These are phyloP conservation scores for Drosophila affinis DNA, from an alignment of 2,888 invertebrate genomes.

Conservation along the genomic window DNA sequence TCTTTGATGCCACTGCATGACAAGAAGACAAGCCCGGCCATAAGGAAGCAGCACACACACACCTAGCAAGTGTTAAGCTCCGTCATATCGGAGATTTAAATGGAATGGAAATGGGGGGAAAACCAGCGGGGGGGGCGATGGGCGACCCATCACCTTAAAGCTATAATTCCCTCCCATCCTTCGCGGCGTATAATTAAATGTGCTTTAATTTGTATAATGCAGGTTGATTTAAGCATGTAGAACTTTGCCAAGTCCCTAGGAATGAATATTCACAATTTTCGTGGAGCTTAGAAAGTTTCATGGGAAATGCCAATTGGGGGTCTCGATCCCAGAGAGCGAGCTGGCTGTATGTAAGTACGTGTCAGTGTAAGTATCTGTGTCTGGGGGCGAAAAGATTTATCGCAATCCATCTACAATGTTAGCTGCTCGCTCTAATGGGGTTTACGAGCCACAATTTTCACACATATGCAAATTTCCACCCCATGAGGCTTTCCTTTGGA, in stretches of 20 bases:
- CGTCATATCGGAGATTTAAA: constrained; percentile 42
- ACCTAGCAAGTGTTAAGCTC: constrained; percentile 17
- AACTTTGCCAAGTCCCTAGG: constrained; percentile 33
- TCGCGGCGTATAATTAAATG: constrained; percentile 38
- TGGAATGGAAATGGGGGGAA: constrained; percentile 7
- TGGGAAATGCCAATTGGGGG: constrained; percentile 58
- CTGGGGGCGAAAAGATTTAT: constrained; percentile 53
- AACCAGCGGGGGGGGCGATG: not conserved
- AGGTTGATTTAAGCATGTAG: constrained; percentile 54
- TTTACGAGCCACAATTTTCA: constrained; percentile 42
- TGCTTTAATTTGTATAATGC: constrained; percentile 63
- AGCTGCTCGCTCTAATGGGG: constrained; percentile 26
- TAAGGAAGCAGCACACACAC: not conserved
- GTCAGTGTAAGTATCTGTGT: constrained; percentile 11
- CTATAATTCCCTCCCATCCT: constrained; percentile 24
- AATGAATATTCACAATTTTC: constrained; percentile 66
- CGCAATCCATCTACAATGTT: constrained; percentile 47
- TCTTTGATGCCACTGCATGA: constrained; percentile 69
- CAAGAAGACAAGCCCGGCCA: constrained; percentile 23
- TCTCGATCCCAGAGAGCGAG: constrained; percentile 30
- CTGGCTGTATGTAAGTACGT: too few relatives aligned
- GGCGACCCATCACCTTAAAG: constrained; percentile 41
- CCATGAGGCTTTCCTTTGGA: constrained; percentile 9
- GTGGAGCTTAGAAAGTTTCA: constrained; percentile 53
- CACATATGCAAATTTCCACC: constrained; percentile 65